A percentile compares a stretch with the other conserved stretches of the same genome.
Evolutionary conservation across 1,140 invertebrate species (phyloP).

Genomic region (Melanaphis sacchari): DNA sequence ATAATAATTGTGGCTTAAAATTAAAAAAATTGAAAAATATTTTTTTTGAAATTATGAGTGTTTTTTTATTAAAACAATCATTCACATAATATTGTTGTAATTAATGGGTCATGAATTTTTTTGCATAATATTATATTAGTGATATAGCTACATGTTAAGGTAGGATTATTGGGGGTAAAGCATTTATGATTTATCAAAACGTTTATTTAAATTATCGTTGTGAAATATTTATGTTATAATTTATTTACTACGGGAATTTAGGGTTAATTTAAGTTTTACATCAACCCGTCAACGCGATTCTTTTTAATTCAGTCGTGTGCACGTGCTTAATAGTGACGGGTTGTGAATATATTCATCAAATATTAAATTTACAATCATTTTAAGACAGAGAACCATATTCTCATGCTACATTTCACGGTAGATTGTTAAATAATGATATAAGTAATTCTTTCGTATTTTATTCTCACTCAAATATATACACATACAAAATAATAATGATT

Average conservation of each 20-base stretch:
- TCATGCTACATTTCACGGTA: not conserved
- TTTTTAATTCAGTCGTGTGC: not conserved
- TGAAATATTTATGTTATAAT: slow-evolving; percentile 3
- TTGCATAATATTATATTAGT: not conserved
- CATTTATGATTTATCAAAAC: slow-evolving; percentile 1
- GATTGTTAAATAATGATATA: not conserved
- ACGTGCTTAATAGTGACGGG: not conserved
- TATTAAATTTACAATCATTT: not conserved
- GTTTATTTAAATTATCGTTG: slow-evolving; percentile 10
- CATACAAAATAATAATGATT: too few relatives aligned
- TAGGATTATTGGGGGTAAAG: not conserved
- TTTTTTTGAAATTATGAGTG: not conserved
- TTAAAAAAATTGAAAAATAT: not conserved
- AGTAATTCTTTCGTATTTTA: not conserved
- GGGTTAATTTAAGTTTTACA: slow-evolving; percentile 33
- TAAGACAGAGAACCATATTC: not conserved
- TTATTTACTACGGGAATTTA: not conserved
- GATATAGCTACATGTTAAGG: not conserved
- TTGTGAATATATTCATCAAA: not conserved
- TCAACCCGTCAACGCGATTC: not conserved
- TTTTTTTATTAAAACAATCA: too few relatives aligned
- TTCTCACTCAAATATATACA: too few relatives aligned
- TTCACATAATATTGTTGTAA: not conserved
- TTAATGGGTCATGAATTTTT: not conserved
- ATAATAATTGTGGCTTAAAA: not conserved